Base-by-base conservation (phyloP, 2,888 invertebrate genomes). In the Mythimna impura region DNA sequence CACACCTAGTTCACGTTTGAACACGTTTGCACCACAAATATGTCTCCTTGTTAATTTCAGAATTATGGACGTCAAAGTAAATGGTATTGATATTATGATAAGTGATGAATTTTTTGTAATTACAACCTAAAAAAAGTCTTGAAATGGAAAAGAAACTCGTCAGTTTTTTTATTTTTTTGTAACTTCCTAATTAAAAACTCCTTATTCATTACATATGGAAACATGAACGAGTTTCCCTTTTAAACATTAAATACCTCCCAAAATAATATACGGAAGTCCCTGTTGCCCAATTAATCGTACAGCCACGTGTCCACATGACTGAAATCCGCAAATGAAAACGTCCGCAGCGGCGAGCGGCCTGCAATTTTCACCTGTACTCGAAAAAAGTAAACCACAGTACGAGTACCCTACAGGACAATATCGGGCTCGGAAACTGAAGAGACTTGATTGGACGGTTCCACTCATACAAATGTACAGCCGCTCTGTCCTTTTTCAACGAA, bases 371-470 rank as follows among this genome's bases (percentile, higher is more conserved):
- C 88, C 88, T 87, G 87, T 72, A 83, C 70, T 82, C 70, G 73
- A 84, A 87, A 88, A 85, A 85, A 78, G 73, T 70, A 76, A 81
- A 88, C 81, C 84, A 54, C 81, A 71, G 76, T 60, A 75, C 52
- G 81, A 88, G 88, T 73, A 78, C 82, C 58, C 82, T 85, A 81
- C 79, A 84, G 87, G 85, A 90, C 87, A 90, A 90, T 90, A 89
- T 88, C 86, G 86, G 78, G 74, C 83, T 81, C 78, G 83, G 78
- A 65, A 76, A 76, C 80, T 87, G 83, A 86, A 88, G 85, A 86
- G 87, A 63, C 81, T 81, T 87, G 87, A 90, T 89, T 85, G 89
- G 86, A 87, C 74, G 76, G 84, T 78, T 82, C 85, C 85, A 87
- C 85, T 88, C 79, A 81, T 83, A 88, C 80, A 86, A 86, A 87